Conservation (phyloP, 2,113 vertebrate genomes). For the Acrocephalus arundinaceus region DNA sequence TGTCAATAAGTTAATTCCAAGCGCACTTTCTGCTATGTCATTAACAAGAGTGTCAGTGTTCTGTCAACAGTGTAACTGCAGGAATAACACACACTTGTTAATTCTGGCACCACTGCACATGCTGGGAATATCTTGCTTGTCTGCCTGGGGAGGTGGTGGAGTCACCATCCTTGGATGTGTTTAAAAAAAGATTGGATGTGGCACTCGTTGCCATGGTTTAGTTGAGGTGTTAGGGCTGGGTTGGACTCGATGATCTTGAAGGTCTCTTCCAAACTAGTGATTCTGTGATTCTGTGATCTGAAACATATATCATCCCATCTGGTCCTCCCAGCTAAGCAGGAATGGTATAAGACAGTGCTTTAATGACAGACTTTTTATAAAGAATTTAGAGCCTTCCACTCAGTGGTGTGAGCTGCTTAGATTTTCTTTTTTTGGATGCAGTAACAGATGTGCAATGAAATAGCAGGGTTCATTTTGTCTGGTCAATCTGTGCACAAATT, state of each 20-base stretch:
- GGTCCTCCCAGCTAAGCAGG: background rate
- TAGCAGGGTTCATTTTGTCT: background rate
- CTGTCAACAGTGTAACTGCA: constrained; percentile 1
- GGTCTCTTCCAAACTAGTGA: background rate
- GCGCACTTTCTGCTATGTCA: background rate
- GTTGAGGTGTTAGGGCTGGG: background rate
- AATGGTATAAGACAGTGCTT: background rate
- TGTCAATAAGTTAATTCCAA: background rate
- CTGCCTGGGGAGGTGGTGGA: background rate
- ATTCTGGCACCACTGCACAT: background rate
- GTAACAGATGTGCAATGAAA: background rate
- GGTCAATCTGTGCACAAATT: background rate
- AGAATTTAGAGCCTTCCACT: background rate
- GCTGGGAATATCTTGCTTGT: background rate
- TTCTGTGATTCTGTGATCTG: background rate
- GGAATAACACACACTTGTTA: background rate
- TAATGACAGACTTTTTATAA: background rate
- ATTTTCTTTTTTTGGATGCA: background rate
- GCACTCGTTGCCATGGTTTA: background rate
- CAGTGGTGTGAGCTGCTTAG: background rate
- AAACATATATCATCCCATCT: background rate
- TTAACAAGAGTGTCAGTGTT: background rate
- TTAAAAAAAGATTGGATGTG: background rate
- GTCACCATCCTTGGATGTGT: background rate
- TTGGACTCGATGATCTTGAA: background rate